A percentile compares a stretch with the other conserved stretches of the same genome.
These are phyloP conservation scores for Dreissena polymorpha DNA, from an alignment of 1,140 invertebrate genomes.

Conservation along the genomic window DNA sequence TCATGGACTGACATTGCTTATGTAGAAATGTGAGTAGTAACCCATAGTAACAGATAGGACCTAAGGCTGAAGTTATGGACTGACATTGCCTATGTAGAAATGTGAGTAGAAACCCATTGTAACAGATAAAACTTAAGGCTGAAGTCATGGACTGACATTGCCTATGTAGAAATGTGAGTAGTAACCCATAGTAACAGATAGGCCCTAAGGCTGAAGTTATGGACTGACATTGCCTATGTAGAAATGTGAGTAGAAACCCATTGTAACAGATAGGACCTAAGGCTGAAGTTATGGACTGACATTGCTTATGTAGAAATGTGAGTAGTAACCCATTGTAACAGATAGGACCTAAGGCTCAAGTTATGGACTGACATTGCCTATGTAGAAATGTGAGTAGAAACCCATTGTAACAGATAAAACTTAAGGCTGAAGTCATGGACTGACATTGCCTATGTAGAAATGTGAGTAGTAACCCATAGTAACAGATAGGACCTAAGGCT, in stretches of 20 bases:
- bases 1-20: constrained; percentile 32
- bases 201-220: not conserved
- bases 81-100: constrained; percentile 37
- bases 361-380: constrained; percentile 27
- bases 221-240: constrained; percentile 31
- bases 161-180: constrained; percentile 44
- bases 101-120: not conserved
- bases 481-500: not conserved
- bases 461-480: constrained; percentile 17
- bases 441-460: constrained; percentile 39
- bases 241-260: not conserved
- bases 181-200: not conserved
- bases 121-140: not conserved
- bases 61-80: constrained; percentile 17
- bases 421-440: constrained; percentile 23
- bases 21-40: constrained; percentile 43
- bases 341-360: not conserved
- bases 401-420: too few species aligned
- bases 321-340: not conserved
- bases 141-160: constrained; percentile 35
- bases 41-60: too few species aligned
- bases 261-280: constrained; percentile 13
- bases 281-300: constrained; percentile 36
- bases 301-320: constrained; percentile 43
- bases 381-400: constrained; percentile 11